Conservation (phyloP, 2,888 invertebrate genomes). For the Sinodicranocentrus sp. region DNA sequence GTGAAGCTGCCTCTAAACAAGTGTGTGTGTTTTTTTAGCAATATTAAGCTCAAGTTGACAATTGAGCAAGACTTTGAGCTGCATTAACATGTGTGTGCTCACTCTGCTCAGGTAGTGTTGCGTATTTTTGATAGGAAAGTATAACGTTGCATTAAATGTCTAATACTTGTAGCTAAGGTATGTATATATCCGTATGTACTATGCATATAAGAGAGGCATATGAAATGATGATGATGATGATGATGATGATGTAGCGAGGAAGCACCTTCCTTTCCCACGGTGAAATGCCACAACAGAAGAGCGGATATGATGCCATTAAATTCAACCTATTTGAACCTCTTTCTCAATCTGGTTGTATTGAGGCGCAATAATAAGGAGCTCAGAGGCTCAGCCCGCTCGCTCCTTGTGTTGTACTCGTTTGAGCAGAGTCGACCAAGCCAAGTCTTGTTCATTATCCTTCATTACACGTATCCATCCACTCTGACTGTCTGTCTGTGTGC, state of each 20-base stretch:
- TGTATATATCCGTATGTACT: not conserved
- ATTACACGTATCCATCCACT: not conserved
- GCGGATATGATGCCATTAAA: constrained; percentile 76
- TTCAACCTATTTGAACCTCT: constrained; percentile 72
- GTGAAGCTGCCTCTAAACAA: no score
- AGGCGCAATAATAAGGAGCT: constrained; percentile 58
- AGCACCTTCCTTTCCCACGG: constrained; percentile 77
- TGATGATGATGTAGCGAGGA: constrained; percentile 74
- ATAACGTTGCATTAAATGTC: no score
- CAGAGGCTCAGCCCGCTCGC: constrained; percentile 1
- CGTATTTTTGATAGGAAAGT: no score
- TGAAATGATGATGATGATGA: constrained; percentile 53
- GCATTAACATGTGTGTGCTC: no score
- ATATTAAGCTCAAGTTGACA: no score
- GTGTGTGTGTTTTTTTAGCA: no score
- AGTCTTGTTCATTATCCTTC: constrained; percentile 22
- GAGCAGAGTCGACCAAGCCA: not conserved
- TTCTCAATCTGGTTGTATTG: constrained; percentile 64
- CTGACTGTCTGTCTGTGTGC: no score
- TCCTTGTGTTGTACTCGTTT: not conserved
- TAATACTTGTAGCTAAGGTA: not conserved
- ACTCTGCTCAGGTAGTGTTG: no score
- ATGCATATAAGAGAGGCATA: not conserved
- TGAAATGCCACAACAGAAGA: constrained; percentile 75
- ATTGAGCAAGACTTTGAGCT: no score